Evolutionary conservation across 2,113 vertebrate genomes (phyloP).

Genomic region (Chaetops frenatus): DNA sequence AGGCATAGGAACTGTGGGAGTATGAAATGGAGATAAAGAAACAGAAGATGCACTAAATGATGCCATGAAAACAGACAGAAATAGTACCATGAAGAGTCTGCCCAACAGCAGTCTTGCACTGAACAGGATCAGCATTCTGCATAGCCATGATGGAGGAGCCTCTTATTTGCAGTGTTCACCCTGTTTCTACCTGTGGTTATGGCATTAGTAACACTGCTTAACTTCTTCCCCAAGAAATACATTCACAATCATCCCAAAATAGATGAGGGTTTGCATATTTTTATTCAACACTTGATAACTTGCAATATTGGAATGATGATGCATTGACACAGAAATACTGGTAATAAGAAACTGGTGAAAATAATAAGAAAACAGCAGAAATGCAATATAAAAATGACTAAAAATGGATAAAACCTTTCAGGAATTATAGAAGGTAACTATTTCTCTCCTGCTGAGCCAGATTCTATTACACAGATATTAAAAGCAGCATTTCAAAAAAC

Average conservation of each 20-base stretch:
- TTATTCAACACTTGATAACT: background rate
- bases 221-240: background rate
- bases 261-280: background rate
- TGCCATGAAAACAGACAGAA: background rate
- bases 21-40: background rate
- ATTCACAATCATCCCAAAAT: background rate
- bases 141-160: background rate
- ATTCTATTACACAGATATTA: conserved; percentile 1
- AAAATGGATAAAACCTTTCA: background rate
- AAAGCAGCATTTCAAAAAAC: conserved; percentile 18
- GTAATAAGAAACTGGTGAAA: background rate
- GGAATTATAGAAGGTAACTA: background rate
- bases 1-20: background rate
- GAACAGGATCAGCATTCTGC: background rate
- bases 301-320: background rate
- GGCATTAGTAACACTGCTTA: background rate
- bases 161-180: background rate
- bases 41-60: background rate
- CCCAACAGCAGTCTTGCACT: background rate
- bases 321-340: background rate
- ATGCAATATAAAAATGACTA: background rate
- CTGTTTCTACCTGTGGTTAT: background rate
- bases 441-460: background rate
- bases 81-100: background rate
- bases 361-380: background rate